A percentile compares a stretch with the other conserved stretches of the same genome.
phyloP scores from a whole-genome alignment of 2,888 invertebrate species.

The Andrena camellia region DNA sequence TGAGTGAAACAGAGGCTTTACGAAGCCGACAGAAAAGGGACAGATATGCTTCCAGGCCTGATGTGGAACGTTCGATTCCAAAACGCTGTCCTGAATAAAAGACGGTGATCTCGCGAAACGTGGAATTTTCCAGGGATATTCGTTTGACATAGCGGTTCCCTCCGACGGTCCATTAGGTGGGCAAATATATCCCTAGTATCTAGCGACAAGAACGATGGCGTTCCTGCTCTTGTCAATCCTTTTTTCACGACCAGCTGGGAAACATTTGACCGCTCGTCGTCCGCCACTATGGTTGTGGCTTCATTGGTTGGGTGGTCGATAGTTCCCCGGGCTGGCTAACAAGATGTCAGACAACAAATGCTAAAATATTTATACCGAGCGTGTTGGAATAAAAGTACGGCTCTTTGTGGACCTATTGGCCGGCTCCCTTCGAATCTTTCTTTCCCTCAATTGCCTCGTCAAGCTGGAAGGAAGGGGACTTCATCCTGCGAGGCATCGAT shows the following conservation, averaged over 20 bases:
- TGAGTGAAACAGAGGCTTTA: neutral
- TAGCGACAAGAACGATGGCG: conserved; percentile 44
- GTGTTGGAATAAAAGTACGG: conserved; percentile 45
- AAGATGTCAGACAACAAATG: conserved; percentile 67
- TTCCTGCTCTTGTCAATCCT: conserved; percentile 49
- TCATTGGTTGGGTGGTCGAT: conserved; percentile 1
- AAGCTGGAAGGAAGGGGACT: conserved; percentile 17
- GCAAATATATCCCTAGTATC: conserved; percentile 46
- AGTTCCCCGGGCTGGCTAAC: conserved; percentile 40
- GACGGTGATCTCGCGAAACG: conserved; percentile 23
- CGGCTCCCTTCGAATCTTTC: conserved; percentile 22
- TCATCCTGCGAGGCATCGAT: conserved; percentile 46
- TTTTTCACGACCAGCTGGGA: conserved; percentile 16
- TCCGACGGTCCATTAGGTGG: conserved; percentile 53
- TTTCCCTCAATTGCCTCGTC: conserved; percentile 47
- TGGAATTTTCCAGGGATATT: conserved; percentile 41
- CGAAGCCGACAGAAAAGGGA: neutral
- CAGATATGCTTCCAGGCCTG: neutral
- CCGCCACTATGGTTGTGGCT: accelerated
- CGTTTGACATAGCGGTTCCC: conserved; percentile 32
- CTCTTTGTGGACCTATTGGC: conserved; percentile 28
- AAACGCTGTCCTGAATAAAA: conserved; percentile 15
- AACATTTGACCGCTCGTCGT: conserved; percentile 39
- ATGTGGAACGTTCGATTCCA: conserved; percentile 13
- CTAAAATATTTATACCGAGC: conserved; percentile 67